These are phyloP conservation scores for Caenorhabditis sp. DNA, from an alignment of 2,888 invertebrate genomes.

Conservation along the genomic window DNA sequence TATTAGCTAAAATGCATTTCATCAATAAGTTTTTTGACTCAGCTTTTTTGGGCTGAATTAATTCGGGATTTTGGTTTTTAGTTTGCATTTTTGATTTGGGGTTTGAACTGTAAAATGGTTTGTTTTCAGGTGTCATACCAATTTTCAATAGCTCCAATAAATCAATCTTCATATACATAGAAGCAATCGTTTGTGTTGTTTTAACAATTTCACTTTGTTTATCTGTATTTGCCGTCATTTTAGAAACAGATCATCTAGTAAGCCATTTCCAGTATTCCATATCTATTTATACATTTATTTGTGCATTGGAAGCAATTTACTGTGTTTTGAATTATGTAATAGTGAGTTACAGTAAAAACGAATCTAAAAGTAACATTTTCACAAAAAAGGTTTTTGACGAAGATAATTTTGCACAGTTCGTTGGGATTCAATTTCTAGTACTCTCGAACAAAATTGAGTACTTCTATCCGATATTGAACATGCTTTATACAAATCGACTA, in stretches of 20 bases:
- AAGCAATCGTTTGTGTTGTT: slow-evolving; percentile 3
- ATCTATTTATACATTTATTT: slow-evolving; percentile 7
- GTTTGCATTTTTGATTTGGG: too few species aligned
- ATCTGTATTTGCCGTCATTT: not conserved
- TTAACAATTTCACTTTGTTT: slow-evolving; percentile 6
- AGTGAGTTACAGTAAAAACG: not conserved
- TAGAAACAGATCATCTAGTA: slow-evolving; percentile 10
- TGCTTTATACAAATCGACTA: slow-evolving; percentile 17
- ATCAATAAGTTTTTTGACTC: too few species aligned
- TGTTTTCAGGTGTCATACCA: slow-evolving; percentile 7
- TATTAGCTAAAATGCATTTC: too few species aligned
- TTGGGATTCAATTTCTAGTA: slow-evolving; percentile 13
- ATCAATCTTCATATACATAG: not conserved
- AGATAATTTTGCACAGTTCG: slow-evolving; percentile 4
- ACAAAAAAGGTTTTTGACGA: slow-evolving; percentile 12
- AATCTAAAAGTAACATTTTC: too few species aligned
- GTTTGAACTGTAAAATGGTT: not conserved
- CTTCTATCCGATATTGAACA: slow-evolving; percentile 13
- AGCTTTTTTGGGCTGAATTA: too few species aligned
- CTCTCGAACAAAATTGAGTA: slow-evolving; percentile 6
- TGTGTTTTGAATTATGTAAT: slow-evolving; percentile 8
- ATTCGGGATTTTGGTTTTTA: too few species aligned
- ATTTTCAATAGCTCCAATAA: slow-evolving; percentile 6
- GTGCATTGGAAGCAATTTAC: slow-evolving; percentile 9
- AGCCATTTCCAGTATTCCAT: slow-evolving; percentile 27